A percentile compares a stretch with the other conserved stretches of the same genome.
phyloP scores from a whole-genome alignment of 1,140 invertebrate species.

The Thaumatotibia leucotreta region DNA sequence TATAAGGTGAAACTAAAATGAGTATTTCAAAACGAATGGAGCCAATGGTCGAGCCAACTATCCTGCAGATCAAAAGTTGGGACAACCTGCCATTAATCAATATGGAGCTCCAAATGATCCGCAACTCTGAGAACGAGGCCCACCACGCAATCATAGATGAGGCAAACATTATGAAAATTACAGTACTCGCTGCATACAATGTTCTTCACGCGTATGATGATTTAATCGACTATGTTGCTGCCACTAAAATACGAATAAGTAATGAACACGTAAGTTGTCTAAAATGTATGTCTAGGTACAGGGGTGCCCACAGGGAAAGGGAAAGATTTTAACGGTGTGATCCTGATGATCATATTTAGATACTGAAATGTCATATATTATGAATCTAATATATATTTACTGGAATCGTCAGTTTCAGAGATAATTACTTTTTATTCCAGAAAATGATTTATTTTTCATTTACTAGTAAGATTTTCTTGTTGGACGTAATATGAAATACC shows the following conservation, averaged over 20 bases:
- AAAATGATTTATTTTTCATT: no score
- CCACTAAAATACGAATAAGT: slow-evolving; percentile 39
- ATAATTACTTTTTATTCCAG: no score
- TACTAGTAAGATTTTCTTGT: no score
- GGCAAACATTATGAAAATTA: slow-evolving; percentile 50
- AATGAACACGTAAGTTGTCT: slow-evolving; percentile 44
- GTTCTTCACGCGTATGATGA: slow-evolving; percentile 38
- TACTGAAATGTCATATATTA: no score
- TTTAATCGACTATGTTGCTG: slow-evolving; percentile 37
- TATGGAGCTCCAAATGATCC: slow-evolving; percentile 33
- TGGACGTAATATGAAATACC: no score
- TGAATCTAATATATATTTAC: no score
- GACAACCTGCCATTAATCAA: slow-evolving; percentile 52
- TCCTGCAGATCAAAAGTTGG: slow-evolving; percentile 51
- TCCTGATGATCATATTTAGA: no score
- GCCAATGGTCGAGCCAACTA: slow-evolving; percentile 29
- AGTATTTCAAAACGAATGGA: slow-evolving; percentile 46
- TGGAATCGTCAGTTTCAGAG: no score
- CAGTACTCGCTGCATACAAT: slow-evolving; percentile 51
- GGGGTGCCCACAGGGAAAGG: no score
- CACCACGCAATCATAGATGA: slow-evolving; percentile 45
- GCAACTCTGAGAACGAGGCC: slow-evolving; percentile 30
- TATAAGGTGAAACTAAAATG: neutral
- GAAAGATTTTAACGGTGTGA: no score
- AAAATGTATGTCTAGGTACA: no score